These are phyloP conservation scores for Acleris laterana DNA, from an alignment of 2,888 invertebrate species.

Conservation along the genomic window DNA sequence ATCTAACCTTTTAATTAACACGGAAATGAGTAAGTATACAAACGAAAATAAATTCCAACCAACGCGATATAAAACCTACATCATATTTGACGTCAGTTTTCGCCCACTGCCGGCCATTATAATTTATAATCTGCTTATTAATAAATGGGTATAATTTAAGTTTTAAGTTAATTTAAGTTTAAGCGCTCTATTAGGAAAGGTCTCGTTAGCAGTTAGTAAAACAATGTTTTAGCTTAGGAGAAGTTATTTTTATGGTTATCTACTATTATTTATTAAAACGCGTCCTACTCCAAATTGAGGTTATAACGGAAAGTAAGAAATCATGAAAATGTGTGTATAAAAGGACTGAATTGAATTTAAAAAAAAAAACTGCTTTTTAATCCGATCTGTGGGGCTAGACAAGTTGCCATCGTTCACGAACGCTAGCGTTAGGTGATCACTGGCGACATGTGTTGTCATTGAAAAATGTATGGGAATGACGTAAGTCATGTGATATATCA, in stretches of 20 bases:
- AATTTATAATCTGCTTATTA: conserved; percentile 45
- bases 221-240: conserved; percentile 45
- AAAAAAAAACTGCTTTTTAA: too few relatives aligned
- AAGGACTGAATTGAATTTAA: too few relatives aligned
- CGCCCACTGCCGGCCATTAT: conserved; percentile 56
- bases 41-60: not conserved
- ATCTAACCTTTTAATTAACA: too few relatives aligned
- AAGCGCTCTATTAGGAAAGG: conserved; percentile 47
- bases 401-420: too few relatives aligned
- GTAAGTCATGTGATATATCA: too few relatives aligned
- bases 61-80: not conserved
- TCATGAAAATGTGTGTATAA: too few relatives aligned
- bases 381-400: too few relatives aligned
- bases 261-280: conserved; percentile 1
- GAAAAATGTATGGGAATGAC: too few relatives aligned
- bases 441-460: too few relatives aligned
- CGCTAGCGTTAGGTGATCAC: too few relatives aligned
- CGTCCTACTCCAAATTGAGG: not conserved
- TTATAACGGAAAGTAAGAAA: too few relatives aligned
- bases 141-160: conserved; percentile 45
- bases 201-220: conserved; percentile 55
- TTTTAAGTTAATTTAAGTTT: conserved; percentile 42
- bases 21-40: not conserved
- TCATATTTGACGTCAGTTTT: conserved; percentile 46
- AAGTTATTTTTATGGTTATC: conserved; percentile 17